Evolutionary conservation across 2,888 invertebrate genomes (phyloP).

Genomic region (Horisme vitalbata): DNA sequence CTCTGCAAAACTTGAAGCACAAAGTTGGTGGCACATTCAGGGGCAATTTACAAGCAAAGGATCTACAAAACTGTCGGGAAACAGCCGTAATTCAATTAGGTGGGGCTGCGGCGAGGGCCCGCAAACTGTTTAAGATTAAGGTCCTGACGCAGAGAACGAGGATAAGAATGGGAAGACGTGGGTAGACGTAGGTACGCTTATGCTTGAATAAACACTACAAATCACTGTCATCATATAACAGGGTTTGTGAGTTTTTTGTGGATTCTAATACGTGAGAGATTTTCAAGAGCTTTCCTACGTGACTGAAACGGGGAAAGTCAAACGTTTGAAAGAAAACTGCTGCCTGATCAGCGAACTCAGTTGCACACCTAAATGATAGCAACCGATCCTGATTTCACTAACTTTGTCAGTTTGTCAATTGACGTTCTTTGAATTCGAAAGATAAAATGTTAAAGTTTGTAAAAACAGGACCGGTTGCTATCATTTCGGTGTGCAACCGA

Average conservation of each 20-base stretch:
- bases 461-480: too few species aligned
- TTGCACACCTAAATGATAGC: too few species aligned
- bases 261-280: too few species aligned
- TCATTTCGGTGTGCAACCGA: too few species aligned
- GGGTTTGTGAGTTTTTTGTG: not conserved
- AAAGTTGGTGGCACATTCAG: constrained; percentile 3
- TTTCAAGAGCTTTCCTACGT: too few species aligned
- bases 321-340: too few species aligned
- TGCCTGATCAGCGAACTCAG: too few species aligned
- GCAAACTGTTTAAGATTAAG: constrained; percentile 27
- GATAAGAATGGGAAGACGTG: constrained; percentile 10
- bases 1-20: constrained; percentile 8
- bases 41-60: constrained; percentile 13
- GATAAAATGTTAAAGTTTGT: too few species aligned
- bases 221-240: constrained; percentile 1
- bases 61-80: constrained; percentile 18
- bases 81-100: constrained; percentile 31
- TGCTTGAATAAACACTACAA: constrained; percentile 7
- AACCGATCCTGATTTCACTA: too few species aligned
- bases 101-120: constrained; percentile 16
- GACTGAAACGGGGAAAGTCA: too few species aligned
- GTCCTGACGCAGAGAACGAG: constrained; percentile 6
- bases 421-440: too few species aligned
- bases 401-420: too few species aligned
- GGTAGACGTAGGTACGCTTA: constrained; percentile 9